phyloP scores from a whole-genome alignment of 1,140 invertebrate species.

The Sminthurides bifidus region DNA sequence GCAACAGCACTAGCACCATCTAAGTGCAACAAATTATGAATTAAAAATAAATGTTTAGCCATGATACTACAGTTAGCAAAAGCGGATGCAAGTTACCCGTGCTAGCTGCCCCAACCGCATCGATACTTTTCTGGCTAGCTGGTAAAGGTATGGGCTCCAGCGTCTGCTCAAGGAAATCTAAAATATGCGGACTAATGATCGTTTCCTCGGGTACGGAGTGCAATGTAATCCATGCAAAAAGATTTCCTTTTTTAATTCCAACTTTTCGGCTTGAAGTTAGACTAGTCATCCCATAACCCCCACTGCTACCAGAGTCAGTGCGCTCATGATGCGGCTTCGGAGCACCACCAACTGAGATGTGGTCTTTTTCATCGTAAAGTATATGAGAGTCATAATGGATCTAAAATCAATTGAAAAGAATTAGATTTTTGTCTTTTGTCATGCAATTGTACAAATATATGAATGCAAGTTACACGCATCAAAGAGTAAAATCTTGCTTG shows the following conservation, averaged over 20 bases:
- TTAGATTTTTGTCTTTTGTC: no score
- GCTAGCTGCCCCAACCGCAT: slow-evolving; percentile 10
- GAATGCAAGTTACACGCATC: no score
- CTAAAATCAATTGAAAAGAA: slow-evolving; percentile 40
- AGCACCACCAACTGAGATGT: background rate
- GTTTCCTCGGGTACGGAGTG: slow-evolving; percentile 93
- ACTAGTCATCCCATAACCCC: slow-evolving; percentile 2
- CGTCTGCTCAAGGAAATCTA: slow-evolving; percentile 84
- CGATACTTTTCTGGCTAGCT: slow-evolving; percentile 24
- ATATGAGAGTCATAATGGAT: slow-evolving; percentile 79
- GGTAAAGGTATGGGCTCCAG: slow-evolving; percentile 75
- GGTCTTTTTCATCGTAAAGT: slow-evolving; percentile 46
- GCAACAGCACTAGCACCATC: slow-evolving; percentile 23
- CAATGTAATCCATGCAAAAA: slow-evolving; percentile 90
- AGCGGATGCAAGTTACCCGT: slow-evolving; percentile 9
- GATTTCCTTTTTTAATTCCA: slow-evolving; percentile 74
- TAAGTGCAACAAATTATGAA: background rate
- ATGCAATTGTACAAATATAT: no score
- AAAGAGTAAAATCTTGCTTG: no score
- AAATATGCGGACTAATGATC: slow-evolving; percentile 83
- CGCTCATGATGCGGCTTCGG: slow-evolving; percentile 17
- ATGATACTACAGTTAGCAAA: background rate
- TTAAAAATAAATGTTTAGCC: background rate
- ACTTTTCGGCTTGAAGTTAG: slow-evolving; percentile 7
- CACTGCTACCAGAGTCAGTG: slow-evolving; percentile 27